A percentile compares a stretch with the other conserved stretches of the same genome.
These are phyloP conservation scores for Muraenolepis orangiensis DNA, from an alignment of 2,797 vertebrate species.

Conservation along the genomic window DNA sequence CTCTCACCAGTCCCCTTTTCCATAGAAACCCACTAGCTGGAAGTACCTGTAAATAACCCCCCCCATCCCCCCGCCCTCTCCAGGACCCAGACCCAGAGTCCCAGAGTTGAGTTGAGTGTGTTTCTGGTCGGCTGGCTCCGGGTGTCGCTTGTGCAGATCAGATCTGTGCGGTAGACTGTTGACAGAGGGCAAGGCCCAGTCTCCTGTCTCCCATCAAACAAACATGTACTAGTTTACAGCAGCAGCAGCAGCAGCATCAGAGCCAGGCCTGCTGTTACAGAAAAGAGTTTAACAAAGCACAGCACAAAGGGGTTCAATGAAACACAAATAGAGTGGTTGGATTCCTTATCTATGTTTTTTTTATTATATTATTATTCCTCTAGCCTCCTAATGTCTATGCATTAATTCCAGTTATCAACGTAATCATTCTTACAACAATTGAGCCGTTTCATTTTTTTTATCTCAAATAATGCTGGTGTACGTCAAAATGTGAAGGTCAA, in stretches of 20 bases:
- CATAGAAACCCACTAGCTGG: constrained; percentile 31
- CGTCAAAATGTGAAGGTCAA: no score
- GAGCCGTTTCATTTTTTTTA: not conserved
- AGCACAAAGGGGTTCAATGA: not conserved
- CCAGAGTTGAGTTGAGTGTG: constrained; percentile 54
- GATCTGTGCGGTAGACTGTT: constrained; percentile 47
- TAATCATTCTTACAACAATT: not conserved
- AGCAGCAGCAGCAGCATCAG: not conserved
- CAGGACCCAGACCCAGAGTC: constrained; percentile 39
- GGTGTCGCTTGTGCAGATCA: constrained; percentile 45
- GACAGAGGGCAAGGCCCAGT: constrained; percentile 45
- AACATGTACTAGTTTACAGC: not conserved
- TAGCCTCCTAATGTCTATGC: not conserved
- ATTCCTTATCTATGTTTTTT: not conserved
- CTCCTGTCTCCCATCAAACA: constrained; percentile 24
- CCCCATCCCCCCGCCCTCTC: constrained; percentile 17
- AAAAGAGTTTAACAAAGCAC: not conserved
- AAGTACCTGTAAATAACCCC: constrained; percentile 26
- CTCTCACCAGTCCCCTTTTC: constrained; percentile 29
- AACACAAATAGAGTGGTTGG: not conserved
- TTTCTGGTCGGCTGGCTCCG: not conserved
- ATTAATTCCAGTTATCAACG: not conserved
- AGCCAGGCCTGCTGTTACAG: no score
- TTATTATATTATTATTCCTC: no score
- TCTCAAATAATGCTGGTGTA: not conserved